These are phyloP conservation scores for Oryzias sinensis DNA, from an alignment of 2,797 vertebrate species.

Conservation along the genomic window DNA sequence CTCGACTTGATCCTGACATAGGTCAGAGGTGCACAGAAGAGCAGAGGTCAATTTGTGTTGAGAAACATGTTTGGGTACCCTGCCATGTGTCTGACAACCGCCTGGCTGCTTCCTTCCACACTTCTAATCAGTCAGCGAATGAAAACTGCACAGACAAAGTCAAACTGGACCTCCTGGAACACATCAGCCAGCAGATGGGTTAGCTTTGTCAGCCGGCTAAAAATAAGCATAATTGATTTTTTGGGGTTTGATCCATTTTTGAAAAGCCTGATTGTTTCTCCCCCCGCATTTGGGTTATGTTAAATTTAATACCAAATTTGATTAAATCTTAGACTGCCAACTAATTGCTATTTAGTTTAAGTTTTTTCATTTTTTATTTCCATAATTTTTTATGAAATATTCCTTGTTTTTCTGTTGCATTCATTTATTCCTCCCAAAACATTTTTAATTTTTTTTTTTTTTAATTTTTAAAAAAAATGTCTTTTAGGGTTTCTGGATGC, in stretches of 20 bases:
- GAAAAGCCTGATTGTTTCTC: background rate
- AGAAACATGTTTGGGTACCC: constrained; percentile 34
- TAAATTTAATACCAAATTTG: no score
- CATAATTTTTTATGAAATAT: no score
- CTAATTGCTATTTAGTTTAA: no score
- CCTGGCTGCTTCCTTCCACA: constrained; percentile 37
- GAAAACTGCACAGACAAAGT: constrained; percentile 20
- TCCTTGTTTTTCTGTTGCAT: no score
- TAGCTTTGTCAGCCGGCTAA: constrained; percentile 6
- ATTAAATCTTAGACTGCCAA: no score
- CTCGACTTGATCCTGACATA: constrained; percentile 24
- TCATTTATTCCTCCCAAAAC: no score
- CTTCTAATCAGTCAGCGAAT: constrained; percentile 49
- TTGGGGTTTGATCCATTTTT: background rate
- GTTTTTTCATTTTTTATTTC: no score
- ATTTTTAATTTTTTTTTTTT: no score
- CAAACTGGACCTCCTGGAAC: constrained; percentile 45
- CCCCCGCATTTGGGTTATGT: no score
- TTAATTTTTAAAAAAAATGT: no score
- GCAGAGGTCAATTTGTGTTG: constrained; percentile 35
- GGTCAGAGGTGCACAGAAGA: constrained; percentile 40
- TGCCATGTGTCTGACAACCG: constrained; percentile 36
- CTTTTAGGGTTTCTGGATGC: no score
- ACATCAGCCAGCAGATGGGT: constrained; percentile 37
- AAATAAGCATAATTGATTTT: background rate